Percentiles rank a stretch among this genome's conserved stretches.
Evolutionary conservation across 2,113 vertebrate genomes (phyloP).

Genomic region (Synchiropus splendidus): DNA sequence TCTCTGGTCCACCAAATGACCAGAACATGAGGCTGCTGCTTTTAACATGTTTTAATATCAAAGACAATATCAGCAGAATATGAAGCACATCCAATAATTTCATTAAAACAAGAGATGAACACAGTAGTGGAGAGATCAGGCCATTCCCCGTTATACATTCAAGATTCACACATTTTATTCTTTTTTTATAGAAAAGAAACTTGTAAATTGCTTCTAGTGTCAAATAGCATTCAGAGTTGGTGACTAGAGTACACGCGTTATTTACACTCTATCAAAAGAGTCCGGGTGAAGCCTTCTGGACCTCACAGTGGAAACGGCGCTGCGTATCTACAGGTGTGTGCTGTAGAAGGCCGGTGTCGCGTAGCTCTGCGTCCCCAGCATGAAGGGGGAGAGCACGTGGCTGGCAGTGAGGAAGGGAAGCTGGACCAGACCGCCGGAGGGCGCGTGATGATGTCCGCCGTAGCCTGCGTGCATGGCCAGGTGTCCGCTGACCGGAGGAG

Average conservation of each 20-base stretch:
- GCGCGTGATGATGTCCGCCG: conserved; percentile 64
- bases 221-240: conserved; percentile 56
- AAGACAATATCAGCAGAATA: conserved; percentile 39
- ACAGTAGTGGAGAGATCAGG: conserved; percentile 39
- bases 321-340: conserved; percentile 78
- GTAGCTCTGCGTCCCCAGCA: conserved; percentile 90
- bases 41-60: conserved; percentile 47
- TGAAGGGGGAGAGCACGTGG: conserved; percentile 92
- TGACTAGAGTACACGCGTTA: conserved; percentile 24
- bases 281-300: too few relatives aligned
- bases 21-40: not conserved
- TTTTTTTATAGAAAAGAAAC: conserved; percentile 19
- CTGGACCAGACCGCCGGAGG: conserved; percentile 81
- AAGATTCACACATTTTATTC: conserved; percentile 43
- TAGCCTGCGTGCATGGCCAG: conserved; percentile 81
- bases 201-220: conserved; percentile 38
- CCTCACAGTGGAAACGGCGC: not conserved
- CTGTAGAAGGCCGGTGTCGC: conserved; percentile 90
- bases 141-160: conserved; percentile 57
- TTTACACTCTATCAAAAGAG: too few relatives aligned
- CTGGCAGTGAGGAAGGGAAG: conserved; percentile 86
- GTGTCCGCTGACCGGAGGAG: conserved; percentile 73
- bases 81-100: conserved; percentile 34
- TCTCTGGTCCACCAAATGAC: not conserved
- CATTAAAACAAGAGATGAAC: conserved; percentile 32